phyloP scores from a whole-genome alignment of 2,797 vertebrate species.

The Microchirus variegatus region DNA sequence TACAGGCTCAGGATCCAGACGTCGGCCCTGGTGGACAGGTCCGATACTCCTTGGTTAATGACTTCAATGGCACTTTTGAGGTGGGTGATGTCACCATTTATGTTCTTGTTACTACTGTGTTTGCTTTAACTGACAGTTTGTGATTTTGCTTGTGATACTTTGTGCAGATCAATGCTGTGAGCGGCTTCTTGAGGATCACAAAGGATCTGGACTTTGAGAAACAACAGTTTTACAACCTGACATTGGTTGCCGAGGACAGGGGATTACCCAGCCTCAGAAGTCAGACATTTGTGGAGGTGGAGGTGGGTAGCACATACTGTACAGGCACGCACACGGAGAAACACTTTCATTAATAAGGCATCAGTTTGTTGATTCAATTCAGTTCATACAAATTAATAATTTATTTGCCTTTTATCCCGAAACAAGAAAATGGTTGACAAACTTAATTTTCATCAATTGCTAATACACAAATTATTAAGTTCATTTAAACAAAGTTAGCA shows the following conservation, averaged over 20 bases:
- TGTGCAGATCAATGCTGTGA: slow-evolving; percentile 85
- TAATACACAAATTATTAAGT: no score
- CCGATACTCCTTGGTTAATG: slow-evolving; percentile 87
- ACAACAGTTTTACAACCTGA: slow-evolving; percentile 91
- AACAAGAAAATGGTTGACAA: no score
- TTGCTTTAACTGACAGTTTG: slow-evolving; percentile 14
- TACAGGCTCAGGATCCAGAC: slow-evolving; percentile 92
- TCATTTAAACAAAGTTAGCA: no score
- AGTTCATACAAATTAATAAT: no score
- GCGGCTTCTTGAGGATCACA: slow-evolving; percentile 87
- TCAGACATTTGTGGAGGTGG: slow-evolving; percentile 90
- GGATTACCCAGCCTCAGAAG: slow-evolving; percentile 86
- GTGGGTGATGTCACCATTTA: slow-evolving; percentile 50
- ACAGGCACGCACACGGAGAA: neutral
- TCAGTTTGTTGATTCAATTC: no score
- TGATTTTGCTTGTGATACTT: slow-evolving; percentile 31
- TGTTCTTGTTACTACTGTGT: slow-evolving; percentile 6
- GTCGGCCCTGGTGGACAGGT: slow-evolving; percentile 88
- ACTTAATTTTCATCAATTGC: no score
- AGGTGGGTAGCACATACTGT: slow-evolving; percentile 67
- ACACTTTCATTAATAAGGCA: neutral
- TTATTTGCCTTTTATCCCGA: no score
- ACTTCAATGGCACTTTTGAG: slow-evolving; percentile 90
- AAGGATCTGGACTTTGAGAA: slow-evolving; percentile 94
- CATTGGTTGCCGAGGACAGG: slow-evolving; percentile 89